These are phyloP conservation scores for Aptenodytes forsteri DNA, from an alignment of 2,113 vertebrate genomes.

Conservation along the genomic window DNA sequence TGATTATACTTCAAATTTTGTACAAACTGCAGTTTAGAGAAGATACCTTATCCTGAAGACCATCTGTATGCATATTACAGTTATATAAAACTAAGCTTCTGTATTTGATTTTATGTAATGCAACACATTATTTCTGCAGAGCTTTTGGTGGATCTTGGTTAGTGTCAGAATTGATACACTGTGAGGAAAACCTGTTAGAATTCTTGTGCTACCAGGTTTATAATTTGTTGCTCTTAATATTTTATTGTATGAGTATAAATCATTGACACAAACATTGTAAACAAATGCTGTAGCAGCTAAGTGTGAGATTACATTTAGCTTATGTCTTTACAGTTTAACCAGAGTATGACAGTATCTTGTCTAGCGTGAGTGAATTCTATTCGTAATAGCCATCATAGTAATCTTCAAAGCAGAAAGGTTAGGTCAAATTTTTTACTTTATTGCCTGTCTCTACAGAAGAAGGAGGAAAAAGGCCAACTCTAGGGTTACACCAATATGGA, in stretches of 20 bases:
- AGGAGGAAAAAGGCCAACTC: neutral
- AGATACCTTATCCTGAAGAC: neutral
- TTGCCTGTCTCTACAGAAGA: neutral
- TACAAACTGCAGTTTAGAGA: neutral
- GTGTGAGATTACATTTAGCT: neutral
- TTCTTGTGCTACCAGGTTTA: conserved; percentile 6
- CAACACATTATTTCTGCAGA: neutral
- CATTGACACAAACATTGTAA: conserved; percentile 19
- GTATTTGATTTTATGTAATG: conserved; percentile 40
- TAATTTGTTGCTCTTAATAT: conserved; percentile 59
- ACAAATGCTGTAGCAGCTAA: neutral
- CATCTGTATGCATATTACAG: conserved; percentile 1
- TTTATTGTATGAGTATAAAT: conserved; percentile 39
- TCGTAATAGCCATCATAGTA: neutral
- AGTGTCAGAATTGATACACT: neutral
- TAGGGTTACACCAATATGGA: neutral
- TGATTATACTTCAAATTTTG: neutral
- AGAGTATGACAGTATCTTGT: neutral
- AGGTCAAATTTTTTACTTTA: neutral
- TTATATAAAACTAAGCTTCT: conserved; percentile 47
- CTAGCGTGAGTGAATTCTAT: neutral
- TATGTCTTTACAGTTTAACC: neutral
- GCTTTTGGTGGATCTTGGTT: neutral
- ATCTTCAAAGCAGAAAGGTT: neutral
- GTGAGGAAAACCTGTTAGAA: conserved; percentile 12